Base-by-base conservation (phyloP, 2,888 invertebrate genomes). In the Machimus rusticus region DNA sequence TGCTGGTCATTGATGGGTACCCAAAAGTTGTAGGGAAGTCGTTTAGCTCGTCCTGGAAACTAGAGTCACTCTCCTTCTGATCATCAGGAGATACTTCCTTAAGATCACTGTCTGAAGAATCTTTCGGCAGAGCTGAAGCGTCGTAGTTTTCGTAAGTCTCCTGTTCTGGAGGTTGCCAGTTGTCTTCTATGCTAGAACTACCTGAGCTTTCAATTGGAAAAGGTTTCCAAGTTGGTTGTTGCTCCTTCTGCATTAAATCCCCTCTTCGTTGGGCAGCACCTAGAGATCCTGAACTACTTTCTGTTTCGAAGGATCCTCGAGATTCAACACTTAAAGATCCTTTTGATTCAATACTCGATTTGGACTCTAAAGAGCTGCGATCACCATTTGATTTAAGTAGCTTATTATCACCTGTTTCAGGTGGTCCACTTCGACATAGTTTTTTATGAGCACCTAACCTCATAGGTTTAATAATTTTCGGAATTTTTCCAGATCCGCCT, bases 171-270 rank as follows among this genome's bases (percentile, higher is more conserved):
- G 96, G 96, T 90, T 96, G 95, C 94, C 96, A 95, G 6, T 96
- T 96, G 91, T 97, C 97, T 92, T 97, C 97, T 77, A 96, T 94
- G 91, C 97, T 97, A 4, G 97, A 97, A 89, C 97, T 97, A 55
- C 96, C 97, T 84, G 97, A 97, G 91, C 97, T 97, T 91, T 97
- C 97, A 19, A 97, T 94, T 31, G 97, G 95, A 91, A 97, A 97
- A 3, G 96, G 96, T 90, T 96, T 95, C 96, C 97, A 97, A 0
- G 97, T 96, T 4, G 96, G 95, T 91, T 95, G 96, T 86, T 96
- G 93, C 91, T 96, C 96, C 91, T 95, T 94, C 79, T 94, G 93
- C 3, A 92, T 93, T 39, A 94, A 91, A 88, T 93, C 95, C 1
- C 95, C 95, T 3, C 95, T 94, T 46, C 95, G 93, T 89, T 94